phyloP scores from a whole-genome alignment of 2,888 invertebrate species.

The Ceraclea dissimilis region DNA sequence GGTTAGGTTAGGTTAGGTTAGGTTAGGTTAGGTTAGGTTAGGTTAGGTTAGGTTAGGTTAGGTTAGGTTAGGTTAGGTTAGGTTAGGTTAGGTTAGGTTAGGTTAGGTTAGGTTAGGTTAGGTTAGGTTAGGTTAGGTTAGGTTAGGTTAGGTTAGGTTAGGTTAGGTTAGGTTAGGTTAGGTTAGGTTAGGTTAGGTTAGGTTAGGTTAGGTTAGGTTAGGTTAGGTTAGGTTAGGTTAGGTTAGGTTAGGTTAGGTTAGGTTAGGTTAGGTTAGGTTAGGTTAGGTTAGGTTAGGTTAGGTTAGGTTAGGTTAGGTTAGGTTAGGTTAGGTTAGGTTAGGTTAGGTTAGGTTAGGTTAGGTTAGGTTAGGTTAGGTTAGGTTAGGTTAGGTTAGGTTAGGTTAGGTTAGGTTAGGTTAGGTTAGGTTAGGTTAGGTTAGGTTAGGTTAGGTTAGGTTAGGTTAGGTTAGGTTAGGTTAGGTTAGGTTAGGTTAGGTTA shows the following conservation, averaged over 20 bases:
- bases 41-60: not conserved
- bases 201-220: not conserved
- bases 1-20: not conserved
- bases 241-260: not conserved
- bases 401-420: not conserved
- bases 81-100: not conserved
- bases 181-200: not conserved
- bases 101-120: not conserved
- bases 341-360: not conserved
- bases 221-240: not conserved
- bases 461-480: not conserved
- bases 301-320: not conserved
- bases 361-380: not conserved
- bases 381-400: not conserved
- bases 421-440: not conserved
- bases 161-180: not conserved
- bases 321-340: not conserved
- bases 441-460: not conserved
- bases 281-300: not conserved
- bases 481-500: not conserved
- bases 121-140: not conserved
- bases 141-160: not conserved
- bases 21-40: not conserved
- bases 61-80: not conserved
- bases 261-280: not conserved